Evolutionary conservation across 2,113 vertebrate species (phyloP).

Genomic region (Peucedramus taeniatus): DNA sequence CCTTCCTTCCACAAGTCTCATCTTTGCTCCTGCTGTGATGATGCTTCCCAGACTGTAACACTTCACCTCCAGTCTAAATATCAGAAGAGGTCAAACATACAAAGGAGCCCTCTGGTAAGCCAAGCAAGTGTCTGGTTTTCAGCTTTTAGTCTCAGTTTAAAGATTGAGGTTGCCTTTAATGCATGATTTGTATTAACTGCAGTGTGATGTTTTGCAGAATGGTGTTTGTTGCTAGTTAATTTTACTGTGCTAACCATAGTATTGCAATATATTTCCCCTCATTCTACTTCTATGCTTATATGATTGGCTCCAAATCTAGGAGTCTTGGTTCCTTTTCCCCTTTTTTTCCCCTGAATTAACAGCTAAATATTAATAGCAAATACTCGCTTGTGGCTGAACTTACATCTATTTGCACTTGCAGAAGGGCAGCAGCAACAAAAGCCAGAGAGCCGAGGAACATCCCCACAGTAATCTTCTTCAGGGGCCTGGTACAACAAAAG

Average conservation of each 20-base stretch:
- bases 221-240: not conserved
- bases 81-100: not conserved
- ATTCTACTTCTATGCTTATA: not conserved
- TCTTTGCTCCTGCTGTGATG: not conserved
- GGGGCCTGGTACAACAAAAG: conserved; percentile 70
- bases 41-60: not conserved
- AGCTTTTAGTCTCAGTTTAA: not conserved
- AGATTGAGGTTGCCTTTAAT: not conserved
- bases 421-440: conserved; percentile 85
- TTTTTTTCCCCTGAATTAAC: not conserved
- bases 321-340: not conserved
- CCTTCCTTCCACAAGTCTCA: not conserved
- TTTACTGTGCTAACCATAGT: not conserved
- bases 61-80: not conserved
- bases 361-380: not conserved
- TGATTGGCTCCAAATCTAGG: not conserved
- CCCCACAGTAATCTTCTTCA: conserved; percentile 91
- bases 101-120: not conserved
- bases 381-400: conserved; percentile 59
- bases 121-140: not conserved
- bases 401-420: conserved; percentile 91
- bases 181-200: not conserved
- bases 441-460: conserved; percentile 90
- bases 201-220: not conserved
- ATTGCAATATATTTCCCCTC: not conserved